A percentile compares a stretch with the other conserved stretches of the same genome.
These are phyloP conservation scores for Cephalotes varians DNA, from an alignment of 2,888 invertebrate species.

Conservation along the genomic window DNA sequence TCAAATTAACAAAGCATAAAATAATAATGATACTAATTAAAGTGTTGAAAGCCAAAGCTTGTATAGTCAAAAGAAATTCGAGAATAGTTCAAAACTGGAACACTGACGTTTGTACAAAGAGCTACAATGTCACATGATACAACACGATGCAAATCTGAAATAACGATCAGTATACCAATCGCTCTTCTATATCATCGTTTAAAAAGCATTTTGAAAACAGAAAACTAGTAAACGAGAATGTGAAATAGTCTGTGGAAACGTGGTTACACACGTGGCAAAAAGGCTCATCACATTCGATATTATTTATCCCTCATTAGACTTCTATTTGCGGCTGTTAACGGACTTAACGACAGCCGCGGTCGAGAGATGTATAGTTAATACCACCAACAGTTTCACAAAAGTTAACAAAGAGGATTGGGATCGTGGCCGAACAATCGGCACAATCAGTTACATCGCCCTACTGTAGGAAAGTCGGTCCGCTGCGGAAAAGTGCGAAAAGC, in stretches of 20 bases:
- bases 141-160: slow-evolving; percentile 21
- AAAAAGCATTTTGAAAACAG: slow-evolving; percentile 15
- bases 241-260: neutral
- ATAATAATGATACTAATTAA: neutral
- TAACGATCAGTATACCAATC: slow-evolving; percentile 13
- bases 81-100: slow-evolving; percentile 30
- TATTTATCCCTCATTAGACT: slow-evolving; percentile 40
- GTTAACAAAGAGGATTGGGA: slow-evolving; percentile 62
- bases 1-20: neutral
- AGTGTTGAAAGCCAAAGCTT: neutral
- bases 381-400: slow-evolving; percentile 50
- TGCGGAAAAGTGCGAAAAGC: slow-evolving; percentile 72
- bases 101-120: slow-evolving; percentile 23
- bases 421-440: slow-evolving; percentile 73
- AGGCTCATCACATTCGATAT: neutral
- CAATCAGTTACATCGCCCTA: slow-evolving; percentile 65
- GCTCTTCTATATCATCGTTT: slow-evolving; percentile 15
- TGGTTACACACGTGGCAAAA: slow-evolving; percentile 19
- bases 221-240: neutral
- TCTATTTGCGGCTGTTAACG: slow-evolving; percentile 20
- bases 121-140: slow-evolving; percentile 11
- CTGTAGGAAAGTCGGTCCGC: slow-evolving; percentile 40
- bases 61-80: slow-evolving; percentile 12
- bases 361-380: slow-evolving; percentile 55
- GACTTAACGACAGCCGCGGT: slow-evolving; percentile 7